Conservation (phyloP, 64 coral and sea anemone genomes). For the Hydrozoanthus tunicans region DNA sequence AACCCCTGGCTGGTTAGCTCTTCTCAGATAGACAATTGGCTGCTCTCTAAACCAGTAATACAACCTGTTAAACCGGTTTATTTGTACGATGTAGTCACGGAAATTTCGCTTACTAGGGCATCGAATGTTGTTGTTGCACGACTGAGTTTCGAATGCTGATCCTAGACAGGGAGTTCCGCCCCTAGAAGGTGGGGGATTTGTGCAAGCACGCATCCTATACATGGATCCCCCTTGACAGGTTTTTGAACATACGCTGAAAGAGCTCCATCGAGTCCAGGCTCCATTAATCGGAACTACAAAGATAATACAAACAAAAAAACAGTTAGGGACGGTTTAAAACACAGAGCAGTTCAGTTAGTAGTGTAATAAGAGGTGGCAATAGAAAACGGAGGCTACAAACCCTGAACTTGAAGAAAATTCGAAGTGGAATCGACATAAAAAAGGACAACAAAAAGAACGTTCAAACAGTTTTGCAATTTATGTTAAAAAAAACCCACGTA, state of each 20-base stretch:
- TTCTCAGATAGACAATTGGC: too few relatives aligned
- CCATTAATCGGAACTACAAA: background rate
- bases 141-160: background rate
- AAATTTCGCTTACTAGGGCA: background rate
- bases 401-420: too few relatives aligned
- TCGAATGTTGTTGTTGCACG: background rate
- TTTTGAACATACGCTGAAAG: slow-evolving; percentile 8
- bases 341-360: too few relatives aligned
- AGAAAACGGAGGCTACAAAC: too few relatives aligned
- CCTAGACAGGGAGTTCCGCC: background rate
- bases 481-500: too few relatives aligned
- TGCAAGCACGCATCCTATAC: slow-evolving; percentile 7
- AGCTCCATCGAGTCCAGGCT: background rate
- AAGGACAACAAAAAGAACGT: too few relatives aligned
- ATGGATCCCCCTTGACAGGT: background rate
- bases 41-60: background rate
- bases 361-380: too few relatives aligned
- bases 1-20: too few relatives aligned
- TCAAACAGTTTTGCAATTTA: too few relatives aligned
- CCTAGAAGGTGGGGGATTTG: background rate
- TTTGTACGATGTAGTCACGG: too few relatives aligned
- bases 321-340: background rate
- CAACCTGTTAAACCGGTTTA: too few relatives aligned
- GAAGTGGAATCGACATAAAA: too few relatives aligned
- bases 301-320: background rate